Base-by-base conservation (phyloP, 2,113 vertebrate genomes). In the Daphoenositta chrysoptera region DNA sequence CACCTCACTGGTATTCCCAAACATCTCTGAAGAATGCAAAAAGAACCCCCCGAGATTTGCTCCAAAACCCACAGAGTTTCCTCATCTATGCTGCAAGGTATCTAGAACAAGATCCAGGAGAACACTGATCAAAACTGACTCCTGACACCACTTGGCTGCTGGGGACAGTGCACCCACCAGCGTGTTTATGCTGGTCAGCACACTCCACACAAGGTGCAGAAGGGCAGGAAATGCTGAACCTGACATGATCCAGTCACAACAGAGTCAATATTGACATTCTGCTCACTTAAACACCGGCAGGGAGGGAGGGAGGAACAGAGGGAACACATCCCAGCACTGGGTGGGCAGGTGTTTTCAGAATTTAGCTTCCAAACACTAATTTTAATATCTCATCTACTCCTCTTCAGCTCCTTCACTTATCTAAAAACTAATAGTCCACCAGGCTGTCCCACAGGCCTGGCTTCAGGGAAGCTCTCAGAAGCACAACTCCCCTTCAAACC, bases 241-340 rank as follows among this genome's bases (percentile, higher is more conserved):
- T 22, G 44, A 73, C 14, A 5, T 1, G 33, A 90, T 40, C 48
- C 8, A 71, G 53, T 45, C 90, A 57, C 39, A 86, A 75, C 70
- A 65, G 58, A 86, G 76, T 75, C 83, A 94, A 92, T 88, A 92
- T 66, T 86, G 76, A 93, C 89, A 81, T 63, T 91, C 4, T 50
- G 13, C 69, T 86, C 44, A 47, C 26, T 84, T 69, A n/a, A 95
- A 61, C 86, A 78, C 42, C 5, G 0, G 4, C 14, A 35, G 33
- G 5, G 24, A 37, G 45, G 5, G 24, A 37, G 45, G 76, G 26
- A 88, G 56, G 51, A 44, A 64, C 31, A 78, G 8, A 68, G 87
- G 63, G 28, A 92, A 88, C 4, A 72, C 33, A 86, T 27, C 60
- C 51, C 76, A 70, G 61, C 0, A 13, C 39, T 42, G 14, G 35